phyloP scores from a whole-genome alignment of 1,140 invertebrate genomes.

The Drosophila setifemur region DNA sequence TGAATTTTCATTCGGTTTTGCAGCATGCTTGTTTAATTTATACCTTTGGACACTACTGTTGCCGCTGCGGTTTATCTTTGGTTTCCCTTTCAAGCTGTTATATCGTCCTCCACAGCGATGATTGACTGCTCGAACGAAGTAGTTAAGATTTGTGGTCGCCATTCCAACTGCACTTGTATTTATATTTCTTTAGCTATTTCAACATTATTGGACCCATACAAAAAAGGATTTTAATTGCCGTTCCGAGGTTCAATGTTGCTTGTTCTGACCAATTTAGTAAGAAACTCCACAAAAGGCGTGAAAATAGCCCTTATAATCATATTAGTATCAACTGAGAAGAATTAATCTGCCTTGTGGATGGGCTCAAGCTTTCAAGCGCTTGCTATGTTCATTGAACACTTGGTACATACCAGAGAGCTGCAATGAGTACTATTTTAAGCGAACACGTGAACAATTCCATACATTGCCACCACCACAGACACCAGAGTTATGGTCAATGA shows the following conservation, averaged over 20 bases:
- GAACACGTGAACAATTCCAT: too few species aligned
- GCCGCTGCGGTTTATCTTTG: slow-evolving; percentile 61
- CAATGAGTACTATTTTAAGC: too few species aligned
- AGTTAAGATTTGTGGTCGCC: slow-evolving; percentile 79
- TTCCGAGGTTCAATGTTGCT: slow-evolving; percentile 36
- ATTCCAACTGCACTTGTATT: slow-evolving; percentile 35
- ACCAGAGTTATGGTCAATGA: too few species aligned
- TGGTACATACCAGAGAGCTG: too few species aligned
- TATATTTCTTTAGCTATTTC: slow-evolving; percentile 15
- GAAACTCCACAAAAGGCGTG: too few species aligned
- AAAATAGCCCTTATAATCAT: too few species aligned
- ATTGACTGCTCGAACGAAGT: slow-evolving; percentile 68
- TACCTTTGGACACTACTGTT: slow-evolving; percentile 59
- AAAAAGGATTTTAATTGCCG: slow-evolving; percentile 72
- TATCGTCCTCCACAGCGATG: slow-evolving; percentile 26
- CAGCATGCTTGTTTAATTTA: slow-evolving; percentile 66
- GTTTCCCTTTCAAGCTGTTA: slow-evolving; percentile 61
- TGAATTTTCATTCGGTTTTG: slow-evolving; percentile 63
- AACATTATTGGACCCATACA: not conserved
- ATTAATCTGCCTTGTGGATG: too few species aligned
- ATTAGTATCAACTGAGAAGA: too few species aligned
- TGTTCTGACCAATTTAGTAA: not conserved
- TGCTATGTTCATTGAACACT: too few species aligned
- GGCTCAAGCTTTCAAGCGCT: too few species aligned
- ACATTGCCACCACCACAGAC: too few species aligned